Evolutionary conservation across 2,797 vertebrate genomes (phyloP).

Genomic region (Rhincodon typus): DNA sequence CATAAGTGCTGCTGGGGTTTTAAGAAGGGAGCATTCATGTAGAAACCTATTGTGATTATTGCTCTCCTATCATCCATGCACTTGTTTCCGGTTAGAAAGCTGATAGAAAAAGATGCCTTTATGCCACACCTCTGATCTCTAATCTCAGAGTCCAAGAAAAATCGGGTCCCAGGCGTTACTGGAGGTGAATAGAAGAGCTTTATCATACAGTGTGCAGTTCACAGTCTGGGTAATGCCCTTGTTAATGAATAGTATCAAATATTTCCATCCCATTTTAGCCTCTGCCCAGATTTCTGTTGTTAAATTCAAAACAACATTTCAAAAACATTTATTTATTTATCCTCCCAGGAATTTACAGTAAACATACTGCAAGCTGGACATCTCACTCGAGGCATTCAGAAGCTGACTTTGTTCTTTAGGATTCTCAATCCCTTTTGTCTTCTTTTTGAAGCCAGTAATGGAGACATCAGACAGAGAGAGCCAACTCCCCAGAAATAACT

Average conservation of each 20-base stretch:
- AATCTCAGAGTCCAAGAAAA: background rate
- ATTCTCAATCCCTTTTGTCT: conserved; percentile 17
- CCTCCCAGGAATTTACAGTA: background rate
- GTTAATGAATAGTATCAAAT: background rate
- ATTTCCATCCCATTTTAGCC: background rate
- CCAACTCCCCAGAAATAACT: conserved; percentile 35
- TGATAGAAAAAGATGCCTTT: background rate
- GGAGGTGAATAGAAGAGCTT: too few relatives aligned
- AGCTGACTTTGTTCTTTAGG: conserved; percentile 12
- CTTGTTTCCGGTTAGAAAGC: background rate
- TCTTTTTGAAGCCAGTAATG: conserved; percentile 17
- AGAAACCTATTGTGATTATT: background rate
- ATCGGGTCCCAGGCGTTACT: background rate
- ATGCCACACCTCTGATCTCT: background rate
- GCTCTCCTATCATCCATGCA: background rate
- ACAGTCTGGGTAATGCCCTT: background rate
- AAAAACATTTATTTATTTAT: conserved; percentile 17
- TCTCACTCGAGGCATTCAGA: conserved; percentile 23
- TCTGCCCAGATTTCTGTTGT: background rate
- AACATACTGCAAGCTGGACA: conserved; percentile 14
- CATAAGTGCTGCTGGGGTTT: too few relatives aligned
- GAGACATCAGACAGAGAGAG: conserved; percentile 30
- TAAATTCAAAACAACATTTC: background rate
- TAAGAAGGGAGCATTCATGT: background rate
- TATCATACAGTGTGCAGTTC: background rate